phyloP scores from a whole-genome alignment of 2,888 invertebrate genomes.

The Listrodromus nycthemerus region DNA sequence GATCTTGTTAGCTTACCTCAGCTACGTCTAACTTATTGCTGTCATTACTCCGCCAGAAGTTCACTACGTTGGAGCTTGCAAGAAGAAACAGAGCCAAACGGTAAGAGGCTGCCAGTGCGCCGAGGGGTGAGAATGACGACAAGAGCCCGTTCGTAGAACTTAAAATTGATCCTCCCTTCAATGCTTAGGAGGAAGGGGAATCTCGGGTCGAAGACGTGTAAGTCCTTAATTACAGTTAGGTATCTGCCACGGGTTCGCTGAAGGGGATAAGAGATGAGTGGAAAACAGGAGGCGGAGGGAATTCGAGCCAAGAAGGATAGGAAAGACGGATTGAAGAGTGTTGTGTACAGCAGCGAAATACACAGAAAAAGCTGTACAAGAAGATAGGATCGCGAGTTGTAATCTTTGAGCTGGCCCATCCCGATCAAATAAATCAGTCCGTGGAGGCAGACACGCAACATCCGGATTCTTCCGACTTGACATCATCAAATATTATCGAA shows the following conservation, averaged over 20 bases:
- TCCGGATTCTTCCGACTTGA: not conserved
- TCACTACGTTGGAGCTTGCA: constrained; percentile 58
- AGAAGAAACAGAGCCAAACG: constrained; percentile 26
- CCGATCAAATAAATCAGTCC: not conserved
- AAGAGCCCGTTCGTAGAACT: constrained; percentile 79
- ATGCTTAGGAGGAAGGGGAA: constrained; percentile 63
- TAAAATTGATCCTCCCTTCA: constrained; percentile 78
- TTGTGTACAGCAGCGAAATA: constrained; percentile 15
- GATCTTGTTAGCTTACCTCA: constrained; percentile 63
- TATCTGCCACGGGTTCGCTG: constrained; percentile 55
- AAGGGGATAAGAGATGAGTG: constrained; percentile 29
- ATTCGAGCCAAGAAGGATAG: constrained; percentile 25
- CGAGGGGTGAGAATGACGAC: constrained; percentile 66
- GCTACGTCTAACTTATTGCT: constrained; percentile 68
- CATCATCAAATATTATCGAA: not conserved
- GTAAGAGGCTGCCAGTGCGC: constrained; percentile 36
- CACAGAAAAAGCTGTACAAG: constrained; percentile 22
- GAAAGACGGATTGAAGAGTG: constrained; percentile 17
- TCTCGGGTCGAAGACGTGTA: constrained; percentile 62
- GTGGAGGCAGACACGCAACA: not conserved
- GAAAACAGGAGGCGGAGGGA: constrained; percentile 48
- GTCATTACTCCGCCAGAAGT: constrained; percentile 68
- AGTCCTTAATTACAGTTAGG: constrained; percentile 71
- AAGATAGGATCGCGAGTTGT: constrained; percentile 5
- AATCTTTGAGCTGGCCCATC: not conserved